Conservation (phyloP, 2,888 invertebrate species). For the Agrotis ipsilon region DNA sequence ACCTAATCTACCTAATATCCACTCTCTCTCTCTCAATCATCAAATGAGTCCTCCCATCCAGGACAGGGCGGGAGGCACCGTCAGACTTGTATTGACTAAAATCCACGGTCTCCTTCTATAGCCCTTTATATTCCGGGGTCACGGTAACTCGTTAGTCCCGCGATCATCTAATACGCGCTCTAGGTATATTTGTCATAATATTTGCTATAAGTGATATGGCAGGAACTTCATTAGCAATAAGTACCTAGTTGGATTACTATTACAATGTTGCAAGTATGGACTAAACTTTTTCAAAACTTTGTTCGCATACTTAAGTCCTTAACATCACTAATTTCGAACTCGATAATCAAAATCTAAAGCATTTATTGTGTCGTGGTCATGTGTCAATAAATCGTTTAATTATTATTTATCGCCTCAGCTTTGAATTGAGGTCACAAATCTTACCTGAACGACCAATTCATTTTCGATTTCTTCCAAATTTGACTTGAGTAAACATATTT, state of each 20-base stretch:
- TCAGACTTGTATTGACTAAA: no score
- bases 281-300: not conserved
- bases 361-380: not conserved
- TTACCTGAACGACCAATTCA: slow-evolving; percentile 79
- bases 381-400: no score
- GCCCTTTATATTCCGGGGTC: no score
- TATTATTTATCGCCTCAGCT: not conserved
- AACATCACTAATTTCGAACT: not conserved
- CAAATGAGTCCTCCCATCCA: no score
- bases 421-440: not conserved
- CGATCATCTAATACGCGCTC: no score
- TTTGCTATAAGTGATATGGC: slow-evolving; percentile 4
- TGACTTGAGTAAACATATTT: slow-evolving; percentile 82
- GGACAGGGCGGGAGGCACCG: no score
- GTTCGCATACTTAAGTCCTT: no score
- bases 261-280: not conserved
- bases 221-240: not conserved
- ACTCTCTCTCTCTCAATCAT: no score
- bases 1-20: no score
- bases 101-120: no score
- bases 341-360: not conserved
- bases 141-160: no score
- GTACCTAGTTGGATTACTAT: not conserved
- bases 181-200: not conserved
- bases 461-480: slow-evolving; percentile 83